Evolutionary conservation across 1,140 invertebrate genomes (phyloP), one percentile per base, ranked within the genome.

Genomic region (Steinernema feltiae): DNA sequence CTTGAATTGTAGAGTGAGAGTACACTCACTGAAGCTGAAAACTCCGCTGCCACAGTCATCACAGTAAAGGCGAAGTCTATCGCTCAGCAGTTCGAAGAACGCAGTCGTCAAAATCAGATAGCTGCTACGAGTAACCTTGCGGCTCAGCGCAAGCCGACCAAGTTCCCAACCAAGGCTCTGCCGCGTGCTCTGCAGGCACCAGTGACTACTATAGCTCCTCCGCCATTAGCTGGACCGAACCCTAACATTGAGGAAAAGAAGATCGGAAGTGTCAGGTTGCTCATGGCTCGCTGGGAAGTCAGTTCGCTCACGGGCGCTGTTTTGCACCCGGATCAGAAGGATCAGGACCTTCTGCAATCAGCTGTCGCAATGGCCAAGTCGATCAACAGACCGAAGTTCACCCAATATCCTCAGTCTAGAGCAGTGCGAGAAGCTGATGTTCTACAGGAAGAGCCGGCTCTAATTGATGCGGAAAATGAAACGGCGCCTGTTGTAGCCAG

Each of bases 101-200:
- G n/a, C n/a, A n/a, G n/a, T n/a, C n/a, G 53, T 27, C 15, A 27
- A 7, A 71, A 1, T 30, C 73, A 63, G 24, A 71, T 72, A 1
- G 69, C 73, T 48, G 63, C 77, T 18, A 76, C 76, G 3, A 73
- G 76, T 46, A 72, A 76, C 30, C 72, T 72, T 32, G 74, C 78
- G 12, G 75, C 74, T 18, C 73, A 79, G 76, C 76, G 41, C n/a
- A 80, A 63, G 53, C 53, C 53, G 12, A 63, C 53, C 2, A 63
- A 63, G 53, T 63, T 27, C 53, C n/a, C 53, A 15, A 63, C 53
- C 2, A 63, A 7, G 15, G 7, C 53, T 7, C 12, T 63, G 53
- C 12, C 53, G 15, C 53, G n/a, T n/a, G n/a, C 53, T 17, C 53
- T 7, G 15, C 53, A 17, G 3, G 7, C 53, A 17, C 15, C 53